These are phyloP conservation scores for Eupithecia dodoneata DNA, from an alignment of 2,888 invertebrate species.

Conservation along the genomic window DNA sequence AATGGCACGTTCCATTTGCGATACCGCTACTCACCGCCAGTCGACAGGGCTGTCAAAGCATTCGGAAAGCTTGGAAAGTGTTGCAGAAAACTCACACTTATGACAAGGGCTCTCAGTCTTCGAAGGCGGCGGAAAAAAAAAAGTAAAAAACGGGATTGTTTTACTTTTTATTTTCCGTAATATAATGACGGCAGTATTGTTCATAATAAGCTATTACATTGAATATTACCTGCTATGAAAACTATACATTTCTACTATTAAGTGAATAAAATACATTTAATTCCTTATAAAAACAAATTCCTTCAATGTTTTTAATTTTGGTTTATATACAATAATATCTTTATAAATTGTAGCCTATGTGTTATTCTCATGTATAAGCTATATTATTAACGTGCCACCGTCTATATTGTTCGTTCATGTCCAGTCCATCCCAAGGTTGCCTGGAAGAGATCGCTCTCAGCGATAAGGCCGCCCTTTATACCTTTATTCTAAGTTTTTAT, in stretches of 20 bases:
- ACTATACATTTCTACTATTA: neutral
- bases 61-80: slow-evolving; percentile 10
- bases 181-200: no score
- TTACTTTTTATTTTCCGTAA: neutral
- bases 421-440: no score
- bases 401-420: no score
- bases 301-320: neutral
- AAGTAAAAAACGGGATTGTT: neutral
- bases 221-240: neutral
- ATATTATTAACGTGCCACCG: no score
- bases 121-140: neutral
- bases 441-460: no score
- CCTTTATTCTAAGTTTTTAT: no score
- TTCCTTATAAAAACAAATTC: neutral
- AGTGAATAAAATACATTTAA: neutral
- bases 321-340: no score
- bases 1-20: slow-evolving; percentile 34
- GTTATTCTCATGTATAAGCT: no score
- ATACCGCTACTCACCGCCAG: slow-evolving; percentile 32
- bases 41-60: slow-evolving; percentile 23
- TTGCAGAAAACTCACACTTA: neutral
- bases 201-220: neutral
- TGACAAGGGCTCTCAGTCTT: neutral
- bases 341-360: no score
- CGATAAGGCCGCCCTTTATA: no score